Evolutionary conservation across 2,888 invertebrate species (phyloP).

Genomic region (Taenaris catops): DNA sequence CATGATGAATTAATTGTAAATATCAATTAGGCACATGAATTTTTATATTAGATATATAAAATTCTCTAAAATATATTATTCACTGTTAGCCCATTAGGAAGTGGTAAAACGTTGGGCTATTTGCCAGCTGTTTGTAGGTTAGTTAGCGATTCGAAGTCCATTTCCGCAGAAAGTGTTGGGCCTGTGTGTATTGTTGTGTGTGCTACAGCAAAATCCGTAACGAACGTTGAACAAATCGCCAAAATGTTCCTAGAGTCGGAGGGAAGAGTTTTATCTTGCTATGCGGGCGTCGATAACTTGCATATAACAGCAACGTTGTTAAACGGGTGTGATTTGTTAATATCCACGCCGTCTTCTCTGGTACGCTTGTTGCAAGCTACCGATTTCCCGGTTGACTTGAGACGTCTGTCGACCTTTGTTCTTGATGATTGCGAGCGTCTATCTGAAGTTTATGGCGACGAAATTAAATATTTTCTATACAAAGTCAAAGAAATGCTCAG

Average conservation of each 20-base stretch:
- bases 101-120: constrained; percentile 87
- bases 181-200: constrained; percentile 85
- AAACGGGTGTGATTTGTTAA: constrained; percentile 85
- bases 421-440: constrained; percentile 86
- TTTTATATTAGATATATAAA: no score
- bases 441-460: constrained; percentile 68
- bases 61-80: no score
- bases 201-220: constrained; percentile 78
- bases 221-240: constrained; percentile 56
- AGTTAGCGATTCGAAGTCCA: constrained; percentile 59
- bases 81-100: constrained; percentile 77
- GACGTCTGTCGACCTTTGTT: constrained; percentile 82
- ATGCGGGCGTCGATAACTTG: constrained; percentile 57
- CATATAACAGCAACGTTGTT: constrained; percentile 63
- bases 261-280: constrained; percentile 52
- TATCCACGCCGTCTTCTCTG: constrained; percentile 83
- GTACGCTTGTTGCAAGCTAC: constrained; percentile 57
- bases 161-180: constrained; percentile 59
- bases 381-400: constrained; percentile 74
- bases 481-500: constrained; percentile 64
- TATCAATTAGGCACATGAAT: no score
- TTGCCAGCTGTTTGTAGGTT: constrained; percentile 83
- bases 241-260: constrained; percentile 53
- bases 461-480: constrained; percentile 58
- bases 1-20: no score